Base-by-base conservation (phyloP, 2,113 vertebrate species). In the Chionomys nivalis region DNA sequence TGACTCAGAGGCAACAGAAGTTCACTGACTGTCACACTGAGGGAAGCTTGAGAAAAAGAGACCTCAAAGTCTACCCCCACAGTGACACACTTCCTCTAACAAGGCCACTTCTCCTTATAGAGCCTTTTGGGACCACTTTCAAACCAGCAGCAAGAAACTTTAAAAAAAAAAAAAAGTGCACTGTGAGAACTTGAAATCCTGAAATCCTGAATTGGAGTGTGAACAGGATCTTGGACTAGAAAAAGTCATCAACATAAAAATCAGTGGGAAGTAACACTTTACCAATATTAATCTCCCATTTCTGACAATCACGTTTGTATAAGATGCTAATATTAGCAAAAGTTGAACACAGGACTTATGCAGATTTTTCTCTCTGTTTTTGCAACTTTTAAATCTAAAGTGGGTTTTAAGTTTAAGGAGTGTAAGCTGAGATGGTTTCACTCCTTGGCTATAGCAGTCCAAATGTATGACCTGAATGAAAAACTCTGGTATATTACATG, bases 371-470 rank as follows among this genome's bases (percentile, higher is more conserved):
- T 70, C 14, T 79, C 28, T 36, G 86, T 39, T 94, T 94, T 87
- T 73, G 13, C 39, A 81, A 86, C 8, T 44, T 92, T 92, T 85
- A 2, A 85, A 39, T 90, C 89, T 79, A 49, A 86, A 94, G 75
- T 65, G 66, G 92, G 65, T 85, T 91, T 86, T 52, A 78, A 93
- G 63, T 82, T 86, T 77, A 79, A 79, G 14, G 58, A n/a, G 1
- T 8, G 31, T 42, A 36, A 55, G 39, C 68, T 76, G 55, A 85
- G 83, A 72, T 65, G n/a, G 42, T 1, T 87, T 93, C 63, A 23
- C 39, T 52, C 42, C 44, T 52, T 65, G 63, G 70, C 14, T 13
- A 21, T 12, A 79, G 49, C 26, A 23, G 21, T 26, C 24, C 72
- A 81, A 42, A n/a, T 26, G 31, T 52, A 58, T 91, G 73, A 66